These are phyloP conservation scores for Hirtodrosophila confusa DNA, from an alignment of 2,888 invertebrate genomes.

Conservation along the genomic window DNA sequence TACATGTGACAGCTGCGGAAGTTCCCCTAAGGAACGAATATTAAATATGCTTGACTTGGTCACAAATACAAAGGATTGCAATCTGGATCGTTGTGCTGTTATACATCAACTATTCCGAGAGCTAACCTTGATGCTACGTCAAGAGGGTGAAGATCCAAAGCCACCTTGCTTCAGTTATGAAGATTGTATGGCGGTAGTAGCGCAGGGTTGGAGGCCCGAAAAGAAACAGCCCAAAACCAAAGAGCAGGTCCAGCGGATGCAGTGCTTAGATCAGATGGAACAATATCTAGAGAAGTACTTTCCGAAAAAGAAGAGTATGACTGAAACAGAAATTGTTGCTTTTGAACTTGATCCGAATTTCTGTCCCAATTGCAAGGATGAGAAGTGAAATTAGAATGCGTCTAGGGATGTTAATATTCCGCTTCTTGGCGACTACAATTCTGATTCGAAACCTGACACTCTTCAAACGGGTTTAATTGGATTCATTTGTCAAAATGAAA, in stretches of 20 bases:
- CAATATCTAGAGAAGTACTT: constrained; percentile 55
- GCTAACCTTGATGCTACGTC: constrained; percentile 42
- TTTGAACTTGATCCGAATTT: constrained; percentile 59
- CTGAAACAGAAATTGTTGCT: constrained; percentile 32
- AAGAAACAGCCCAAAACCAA: constrained; percentile 1
- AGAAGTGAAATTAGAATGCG: not conserved
- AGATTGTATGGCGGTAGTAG: constrained; percentile 52
- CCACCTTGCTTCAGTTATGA: constrained; percentile 18
- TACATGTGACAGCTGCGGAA: not conserved
- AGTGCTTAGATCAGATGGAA: constrained; percentile 57
- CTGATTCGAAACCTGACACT: not conserved
- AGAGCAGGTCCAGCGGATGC: constrained; percentile 10
- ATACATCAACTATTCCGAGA: constrained; percentile 56
- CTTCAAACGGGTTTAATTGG: too few relatives aligned
- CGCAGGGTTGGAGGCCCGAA: constrained; percentile 1
- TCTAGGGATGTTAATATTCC: not conserved
- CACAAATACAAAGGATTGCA: constrained; percentile 5
- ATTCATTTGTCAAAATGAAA: too few relatives aligned
- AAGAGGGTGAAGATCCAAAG: constrained; percentile 29
- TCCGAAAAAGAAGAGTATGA: not conserved
- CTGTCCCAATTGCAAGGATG: constrained; percentile 8
- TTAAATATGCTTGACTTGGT: constrained; percentile 40
- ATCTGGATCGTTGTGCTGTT: constrained; percentile 28
- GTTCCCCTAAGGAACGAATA: constrained; percentile 38
- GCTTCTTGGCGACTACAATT: not conserved